Conservation (phyloP, 2,797 vertebrate species). For the Cephalopachus bancanus region DNA sequence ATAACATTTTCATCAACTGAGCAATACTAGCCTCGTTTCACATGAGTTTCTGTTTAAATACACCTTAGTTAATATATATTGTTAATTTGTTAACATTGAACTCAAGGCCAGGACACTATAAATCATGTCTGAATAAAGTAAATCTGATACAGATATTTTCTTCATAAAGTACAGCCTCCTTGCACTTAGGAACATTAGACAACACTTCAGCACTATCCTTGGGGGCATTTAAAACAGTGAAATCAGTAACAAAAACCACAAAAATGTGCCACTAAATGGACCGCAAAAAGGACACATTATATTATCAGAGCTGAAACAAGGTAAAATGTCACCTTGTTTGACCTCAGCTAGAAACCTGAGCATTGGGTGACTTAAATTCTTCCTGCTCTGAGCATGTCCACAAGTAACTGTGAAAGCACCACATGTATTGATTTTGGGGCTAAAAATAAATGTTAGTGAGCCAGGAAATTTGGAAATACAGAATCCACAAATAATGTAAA, state of each 20-base stretch:
- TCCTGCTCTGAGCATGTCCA: neutral
- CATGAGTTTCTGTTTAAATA: slow-evolving; percentile 49
- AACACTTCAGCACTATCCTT: neutral
- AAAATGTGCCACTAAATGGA: neutral
- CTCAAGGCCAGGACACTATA: neutral
- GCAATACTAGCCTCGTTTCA: neutral
- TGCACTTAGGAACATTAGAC: neutral
- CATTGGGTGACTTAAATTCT: neutral
- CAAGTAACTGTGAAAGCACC: neutral
- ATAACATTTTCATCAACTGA: neutral
- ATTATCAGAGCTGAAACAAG: neutral
- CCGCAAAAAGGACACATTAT: neutral
- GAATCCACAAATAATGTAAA: slow-evolving; percentile 37
- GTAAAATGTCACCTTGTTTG: neutral
- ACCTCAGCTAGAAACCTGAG: neutral
- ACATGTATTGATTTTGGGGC: neutral
- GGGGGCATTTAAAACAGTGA: slow-evolving; percentile 4
- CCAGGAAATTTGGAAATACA: slow-evolving; percentile 9
- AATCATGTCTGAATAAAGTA: neutral
- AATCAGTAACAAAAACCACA: slow-evolving; percentile 12
- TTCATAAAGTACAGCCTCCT: neutral
- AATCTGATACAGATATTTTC: neutral
- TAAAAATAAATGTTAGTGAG: slow-evolving; percentile 17
- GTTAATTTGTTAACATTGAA: slow-evolving; percentile 9
- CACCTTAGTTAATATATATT: neutral